Conservation (phyloP, 2,888 invertebrate genomes). For the Mellilla xanthometata region DNA sequence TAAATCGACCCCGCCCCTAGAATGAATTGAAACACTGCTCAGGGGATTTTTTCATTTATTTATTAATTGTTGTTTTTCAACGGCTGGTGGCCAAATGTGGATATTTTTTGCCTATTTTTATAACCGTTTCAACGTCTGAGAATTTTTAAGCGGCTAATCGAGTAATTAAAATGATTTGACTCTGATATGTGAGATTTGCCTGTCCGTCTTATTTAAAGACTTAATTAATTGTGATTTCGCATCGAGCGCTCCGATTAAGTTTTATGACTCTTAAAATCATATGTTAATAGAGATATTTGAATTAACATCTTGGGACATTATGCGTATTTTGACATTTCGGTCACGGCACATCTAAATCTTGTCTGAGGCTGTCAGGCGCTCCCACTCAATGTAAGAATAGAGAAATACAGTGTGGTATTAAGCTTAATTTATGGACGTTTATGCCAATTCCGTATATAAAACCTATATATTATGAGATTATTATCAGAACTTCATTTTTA, state of each 20-base stretch:
- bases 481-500: conserved; percentile 26
- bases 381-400: conserved; percentile 42
- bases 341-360: conserved; percentile 54
- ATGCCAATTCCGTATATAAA: conserved; percentile 32
- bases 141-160: conserved; percentile 14
- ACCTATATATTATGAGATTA: conserved; percentile 31
- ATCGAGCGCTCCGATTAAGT: conserved; percentile 25
- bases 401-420: conserved; percentile 41
- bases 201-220: conserved; percentile 15
- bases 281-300: conserved; percentile 39
- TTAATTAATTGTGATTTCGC: conserved; percentile 25
- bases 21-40: conserved; percentile 80
- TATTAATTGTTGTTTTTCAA: conserved; percentile 78
- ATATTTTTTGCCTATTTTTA: conserved; percentile 27
- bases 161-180: conserved; percentile 27
- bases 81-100: conserved; percentile 58
- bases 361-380: conserved; percentile 41
- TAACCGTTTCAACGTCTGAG: conserved; percentile 36
- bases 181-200: conserved; percentile 15
- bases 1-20: conserved; percentile 76
- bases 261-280: conserved; percentile 29
- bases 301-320: conserved; percentile 34
- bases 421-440: conserved; percentile 42
- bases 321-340: conserved; percentile 53
- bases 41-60: conserved; percentile 63